Conservation (phyloP, 2,888 invertebrate genomes). For the Metalampra italica region DNA sequence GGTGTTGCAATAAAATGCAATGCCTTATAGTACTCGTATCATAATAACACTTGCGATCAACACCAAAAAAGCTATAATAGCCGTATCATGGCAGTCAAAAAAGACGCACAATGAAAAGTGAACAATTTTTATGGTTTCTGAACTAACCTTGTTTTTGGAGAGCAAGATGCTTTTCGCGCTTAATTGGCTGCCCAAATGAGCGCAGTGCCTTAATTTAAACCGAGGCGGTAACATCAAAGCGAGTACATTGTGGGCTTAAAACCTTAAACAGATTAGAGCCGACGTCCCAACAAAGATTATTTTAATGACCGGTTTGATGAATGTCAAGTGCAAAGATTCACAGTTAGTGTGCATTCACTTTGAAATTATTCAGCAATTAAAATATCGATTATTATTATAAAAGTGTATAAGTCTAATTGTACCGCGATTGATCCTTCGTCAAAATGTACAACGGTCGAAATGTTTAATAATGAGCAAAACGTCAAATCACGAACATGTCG, state of each 20-base stretch:
- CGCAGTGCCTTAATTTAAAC: conserved; percentile 56
- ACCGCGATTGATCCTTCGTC: no score
- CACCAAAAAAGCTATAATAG: background rate
- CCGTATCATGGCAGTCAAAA: conserved; percentile 48
- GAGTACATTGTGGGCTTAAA: conserved; percentile 40
- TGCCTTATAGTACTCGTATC: background rate
- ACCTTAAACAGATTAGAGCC: conserved; percentile 58
- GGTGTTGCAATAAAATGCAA: background rate
- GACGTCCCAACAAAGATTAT: conserved; percentile 53
- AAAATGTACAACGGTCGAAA: no score
- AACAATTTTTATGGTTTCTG: conserved; percentile 61
- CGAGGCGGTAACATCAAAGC: conserved; percentile 64
- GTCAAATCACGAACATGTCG: no score
- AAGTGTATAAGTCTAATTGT: no score
- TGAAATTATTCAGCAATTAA: no score
- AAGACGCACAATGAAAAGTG: conserved; percentile 50
- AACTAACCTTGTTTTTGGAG: conserved; percentile 45
- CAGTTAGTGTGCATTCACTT: conserved; percentile 7
- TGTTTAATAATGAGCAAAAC: no score
- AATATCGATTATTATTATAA: no score
- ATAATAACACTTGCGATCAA: background rate
- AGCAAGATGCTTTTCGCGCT: conserved; percentile 62
- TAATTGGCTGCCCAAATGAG: conserved; percentile 68
- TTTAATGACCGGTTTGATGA: conserved; percentile 58
- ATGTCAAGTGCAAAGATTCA: conserved; percentile 37